Percentiles rank a stretch among this genome's conserved stretches.
Conservation (phyloP, 2,113 vertebrate species). For the Notothenia coriiceps region DNA sequence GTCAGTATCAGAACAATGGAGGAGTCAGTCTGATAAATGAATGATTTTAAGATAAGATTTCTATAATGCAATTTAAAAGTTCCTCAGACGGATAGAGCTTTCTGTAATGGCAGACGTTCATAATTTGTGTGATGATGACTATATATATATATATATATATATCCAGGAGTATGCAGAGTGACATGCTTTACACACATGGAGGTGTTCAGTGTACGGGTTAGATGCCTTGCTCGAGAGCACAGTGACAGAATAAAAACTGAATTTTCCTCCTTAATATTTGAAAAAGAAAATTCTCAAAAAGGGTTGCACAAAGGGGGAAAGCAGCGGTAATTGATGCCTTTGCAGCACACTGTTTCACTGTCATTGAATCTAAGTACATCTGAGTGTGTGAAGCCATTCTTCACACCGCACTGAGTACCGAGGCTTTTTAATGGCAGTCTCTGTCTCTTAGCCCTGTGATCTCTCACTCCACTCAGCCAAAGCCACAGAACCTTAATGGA, state of each 20-base stretch:
- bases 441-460: conserved; percentile 60
- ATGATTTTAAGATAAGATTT: conserved; percentile 5
- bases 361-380: conserved; percentile 47
- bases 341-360: conserved; percentile 25
- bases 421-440: conserved; percentile 59
- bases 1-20: conserved; percentile 7
- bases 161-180: neutral
- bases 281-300: conserved; percentile 24
- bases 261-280: neutral
- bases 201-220: neutral
- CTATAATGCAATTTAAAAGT: neutral
- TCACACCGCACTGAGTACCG: conserved; percentile 49
- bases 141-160: neutral
- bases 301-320: neutral
- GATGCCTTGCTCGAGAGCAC: conserved; percentile 1
- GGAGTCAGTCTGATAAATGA: neutral
- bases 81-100: neutral
- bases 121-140: neutral
- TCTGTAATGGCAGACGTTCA: conserved; percentile 22
- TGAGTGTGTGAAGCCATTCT: conserved; percentile 52
- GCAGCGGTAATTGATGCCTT: conserved; percentile 23
- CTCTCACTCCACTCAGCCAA: conserved; percentile 62
- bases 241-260: neutral
- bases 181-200: conserved; percentile 4
- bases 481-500: conserved; percentile 70